Evolutionary conservation across 2,113 vertebrate genomes (phyloP), one percentile per base, ranked within the genome.

Genomic region (Hypomesus transpacificus): DNA sequence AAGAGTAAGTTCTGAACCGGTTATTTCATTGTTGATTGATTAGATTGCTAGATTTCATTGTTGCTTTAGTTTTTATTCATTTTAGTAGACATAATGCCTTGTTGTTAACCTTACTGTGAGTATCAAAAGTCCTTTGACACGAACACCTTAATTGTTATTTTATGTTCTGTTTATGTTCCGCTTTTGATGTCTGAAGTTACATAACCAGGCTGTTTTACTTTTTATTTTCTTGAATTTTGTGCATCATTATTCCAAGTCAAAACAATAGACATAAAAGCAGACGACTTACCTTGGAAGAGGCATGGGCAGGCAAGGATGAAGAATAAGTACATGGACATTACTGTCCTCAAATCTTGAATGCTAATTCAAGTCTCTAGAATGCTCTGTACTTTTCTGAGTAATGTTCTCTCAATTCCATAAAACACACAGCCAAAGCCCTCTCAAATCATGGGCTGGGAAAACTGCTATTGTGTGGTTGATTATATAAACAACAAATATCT

Each of bases 201-300:
- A 46, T 22, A 18, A 34, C 31, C 31, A 34, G 31, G 39, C 39
- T 53, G 20, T 39, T 56, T 17, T 18, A 8, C 18, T 18, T 18
- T 1, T 5, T 18, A 56, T 56, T 56, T n/a, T 5, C 18, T 20
- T 56, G 4, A 4, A 18, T 56, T 56, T 18, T 56, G 16, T 56
- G 16, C n/a, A 18, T 56, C 16, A 17, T 6, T 56, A 17, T 56
- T 34, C 31, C 31, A 39, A 5, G 6, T 39, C 39, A 46, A 46
- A 46, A 46, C 39, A 46, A 46, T 8, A 9, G 16, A 18, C 14
- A 64, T 28, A 64, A 39, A n/a, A 64, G 59, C 9, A 13, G 26
- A 34, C 20, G 18, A 77, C 85, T 84, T 74, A 89, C 87, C 77
- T 6, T 21, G 20, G 26, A 77, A 50, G 26, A 83, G 0, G 58